These are phyloP conservation scores for Epirrhoe tristata DNA, from an alignment of 2,888 invertebrate genomes.

Conservation along the genomic window DNA sequence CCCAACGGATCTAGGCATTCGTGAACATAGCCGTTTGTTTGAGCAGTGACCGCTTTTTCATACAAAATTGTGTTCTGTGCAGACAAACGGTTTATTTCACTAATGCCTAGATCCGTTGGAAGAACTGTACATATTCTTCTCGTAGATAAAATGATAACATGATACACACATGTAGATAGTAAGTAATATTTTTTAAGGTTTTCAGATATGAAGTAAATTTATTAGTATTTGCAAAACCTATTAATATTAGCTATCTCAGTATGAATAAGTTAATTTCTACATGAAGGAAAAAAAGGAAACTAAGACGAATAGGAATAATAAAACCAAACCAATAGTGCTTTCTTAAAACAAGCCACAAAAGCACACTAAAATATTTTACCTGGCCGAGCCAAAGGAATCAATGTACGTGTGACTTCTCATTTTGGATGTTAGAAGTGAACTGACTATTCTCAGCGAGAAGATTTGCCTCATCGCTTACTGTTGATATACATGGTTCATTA, in stretches of 20 bases:
- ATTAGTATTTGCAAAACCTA: no score
- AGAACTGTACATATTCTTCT: no score
- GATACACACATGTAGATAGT: neutral
- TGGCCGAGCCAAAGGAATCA: slow-evolving; percentile 80
- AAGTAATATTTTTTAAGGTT: no score
- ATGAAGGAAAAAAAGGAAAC: slow-evolving; percentile 3
- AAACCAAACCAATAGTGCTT: slow-evolving; percentile 14
- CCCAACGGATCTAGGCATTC: no score
- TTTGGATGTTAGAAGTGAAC: slow-evolving; percentile 76
- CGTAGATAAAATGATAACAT: neutral
- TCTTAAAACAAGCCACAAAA: slow-evolving; percentile 48
- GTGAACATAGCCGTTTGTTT: no score
- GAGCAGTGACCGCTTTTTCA: no score
- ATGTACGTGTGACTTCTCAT: slow-evolving; percentile 83
- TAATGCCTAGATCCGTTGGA: no score
- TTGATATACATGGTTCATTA: slow-evolving; percentile 80
- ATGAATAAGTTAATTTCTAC: neutral
- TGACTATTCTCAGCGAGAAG: slow-evolving; percentile 73
- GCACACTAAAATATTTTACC: slow-evolving; percentile 66
- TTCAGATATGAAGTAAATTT: no score
- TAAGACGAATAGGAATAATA: neutral
- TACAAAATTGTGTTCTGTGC: no score
- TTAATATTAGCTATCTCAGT: no score
- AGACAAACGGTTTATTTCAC: no score
- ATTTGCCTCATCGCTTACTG: slow-evolving; percentile 84